phyloP scores from a whole-genome alignment of 2,113 vertebrate genomes.

The Cygnus atratus region DNA sequence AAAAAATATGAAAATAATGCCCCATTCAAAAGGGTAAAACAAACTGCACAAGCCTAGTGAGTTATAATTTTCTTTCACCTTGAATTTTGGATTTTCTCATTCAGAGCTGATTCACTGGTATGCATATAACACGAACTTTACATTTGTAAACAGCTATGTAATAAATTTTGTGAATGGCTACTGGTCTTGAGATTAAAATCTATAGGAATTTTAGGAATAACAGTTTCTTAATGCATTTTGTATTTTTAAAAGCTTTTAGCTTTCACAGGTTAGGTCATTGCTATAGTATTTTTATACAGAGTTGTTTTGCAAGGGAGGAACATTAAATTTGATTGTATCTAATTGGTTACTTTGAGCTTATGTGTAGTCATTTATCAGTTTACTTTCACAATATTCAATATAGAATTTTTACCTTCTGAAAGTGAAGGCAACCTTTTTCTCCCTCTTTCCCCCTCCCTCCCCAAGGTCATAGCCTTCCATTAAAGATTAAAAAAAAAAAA shows the following conservation, averaged over 20 bases:
- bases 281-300: not conserved
- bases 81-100: not conserved
- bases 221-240: not conserved
- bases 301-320: not conserved
- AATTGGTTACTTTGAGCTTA: not conserved
- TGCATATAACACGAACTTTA: not conserved
- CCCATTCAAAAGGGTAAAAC: not conserved
- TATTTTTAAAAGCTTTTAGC: not conserved
- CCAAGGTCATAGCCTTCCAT: not conserved
- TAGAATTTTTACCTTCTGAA: not conserved
- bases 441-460: fast-evolving
- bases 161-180: not conserved
- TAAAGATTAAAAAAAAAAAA: not conserved
- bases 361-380: not conserved
- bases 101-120: not conserved
- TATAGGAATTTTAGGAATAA: not conserved
- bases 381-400: not conserved
- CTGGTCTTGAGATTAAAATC: not conserved
- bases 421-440: not conserved
- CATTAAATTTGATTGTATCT: not conserved
- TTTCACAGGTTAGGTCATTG: not conserved
- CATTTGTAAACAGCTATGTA: not conserved
- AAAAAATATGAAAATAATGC: not conserved
- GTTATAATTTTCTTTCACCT: not conserved
- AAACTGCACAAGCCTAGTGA: not conserved